These are phyloP conservation scores for Drosophila helvetica DNA, from an alignment of 2,888 invertebrate species.

Conservation along the genomic window DNA sequence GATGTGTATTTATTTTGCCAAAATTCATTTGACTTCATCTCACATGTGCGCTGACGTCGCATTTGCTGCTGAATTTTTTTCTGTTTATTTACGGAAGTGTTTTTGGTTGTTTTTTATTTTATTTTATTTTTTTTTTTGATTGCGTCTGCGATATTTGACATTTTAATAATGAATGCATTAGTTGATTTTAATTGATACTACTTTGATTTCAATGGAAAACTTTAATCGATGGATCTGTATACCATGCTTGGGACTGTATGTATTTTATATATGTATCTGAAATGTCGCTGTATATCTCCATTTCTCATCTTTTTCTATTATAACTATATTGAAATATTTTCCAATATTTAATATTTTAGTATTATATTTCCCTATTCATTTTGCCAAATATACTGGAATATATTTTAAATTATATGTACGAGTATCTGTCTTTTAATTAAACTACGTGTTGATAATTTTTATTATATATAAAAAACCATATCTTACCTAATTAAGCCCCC, in stretches of 20 bases:
- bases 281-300: no score
- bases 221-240: neutral
- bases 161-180: conserved; percentile 47
- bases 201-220: neutral
- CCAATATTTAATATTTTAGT: no score
- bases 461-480: neutral
- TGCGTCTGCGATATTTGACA: conserved; percentile 41
- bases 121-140: conserved; percentile 3
- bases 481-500: conserved; percentile 24
- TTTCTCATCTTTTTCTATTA: no score
- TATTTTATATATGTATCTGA: neutral
- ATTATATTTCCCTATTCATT: no score
- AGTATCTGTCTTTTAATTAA: neutral
- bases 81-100: conserved; percentile 57
- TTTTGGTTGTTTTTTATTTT: conserved; percentile 8
- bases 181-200: conserved; percentile 34
- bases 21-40: conserved; percentile 42
- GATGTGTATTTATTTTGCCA: conserved; percentile 34
- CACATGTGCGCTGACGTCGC: conserved; percentile 28
- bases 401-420: no score
- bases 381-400: no score
- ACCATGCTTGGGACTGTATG: no score
- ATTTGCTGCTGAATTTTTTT: conserved; percentile 21
- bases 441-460: neutral
- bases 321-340: no score